Conservation (phyloP, 2,888 invertebrate genomes). For the Anthophora plumipes region DNA sequence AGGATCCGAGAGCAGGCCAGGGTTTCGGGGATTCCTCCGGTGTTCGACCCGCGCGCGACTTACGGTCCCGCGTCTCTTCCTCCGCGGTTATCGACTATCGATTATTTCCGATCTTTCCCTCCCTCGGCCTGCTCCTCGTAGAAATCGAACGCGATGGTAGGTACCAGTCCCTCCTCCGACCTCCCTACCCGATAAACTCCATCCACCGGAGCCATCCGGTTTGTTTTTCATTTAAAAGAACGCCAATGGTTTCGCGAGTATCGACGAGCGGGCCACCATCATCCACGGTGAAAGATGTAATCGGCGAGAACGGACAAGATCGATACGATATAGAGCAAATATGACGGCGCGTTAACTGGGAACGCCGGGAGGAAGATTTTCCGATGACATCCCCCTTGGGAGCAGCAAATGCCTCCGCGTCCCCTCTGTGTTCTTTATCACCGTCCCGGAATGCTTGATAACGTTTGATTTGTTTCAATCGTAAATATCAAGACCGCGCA, state of each 20-base stretch:
- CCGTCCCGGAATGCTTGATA: constrained; percentile 84
- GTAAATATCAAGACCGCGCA: constrained; percentile 79
- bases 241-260: constrained; percentile 49
- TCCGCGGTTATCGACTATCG: constrained; percentile 43
- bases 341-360: constrained; percentile 65
- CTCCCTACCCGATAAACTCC: constrained; percentile 27
- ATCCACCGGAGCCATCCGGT: constrained; percentile 8
- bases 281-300: constrained; percentile 52
- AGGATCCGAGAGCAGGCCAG: constrained; percentile 74
- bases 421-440: constrained; percentile 84
- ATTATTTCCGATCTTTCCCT: constrained; percentile 44
- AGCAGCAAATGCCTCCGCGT: constrained; percentile 81
- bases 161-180: constrained; percentile 3
- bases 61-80: constrained; percentile 32
- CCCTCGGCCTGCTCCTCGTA: not conserved
- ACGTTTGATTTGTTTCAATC: constrained; percentile 85
- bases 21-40: constrained; percentile 80
- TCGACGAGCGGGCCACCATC: constrained; percentile 39
- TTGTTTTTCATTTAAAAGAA: constrained; percentile 48
- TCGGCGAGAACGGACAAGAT: constrained; percentile 56
- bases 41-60: constrained; percentile 66
- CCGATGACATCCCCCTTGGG: constrained; percentile 75
- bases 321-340: constrained; percentile 62
- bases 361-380: constrained; percentile 71
- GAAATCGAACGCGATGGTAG: constrained; percentile 43